Percentiles rank a stretch among this genome's conserved stretches.
Conservation (phyloP, 2,113 vertebrate genomes). For the Colinus virginianus region DNA sequence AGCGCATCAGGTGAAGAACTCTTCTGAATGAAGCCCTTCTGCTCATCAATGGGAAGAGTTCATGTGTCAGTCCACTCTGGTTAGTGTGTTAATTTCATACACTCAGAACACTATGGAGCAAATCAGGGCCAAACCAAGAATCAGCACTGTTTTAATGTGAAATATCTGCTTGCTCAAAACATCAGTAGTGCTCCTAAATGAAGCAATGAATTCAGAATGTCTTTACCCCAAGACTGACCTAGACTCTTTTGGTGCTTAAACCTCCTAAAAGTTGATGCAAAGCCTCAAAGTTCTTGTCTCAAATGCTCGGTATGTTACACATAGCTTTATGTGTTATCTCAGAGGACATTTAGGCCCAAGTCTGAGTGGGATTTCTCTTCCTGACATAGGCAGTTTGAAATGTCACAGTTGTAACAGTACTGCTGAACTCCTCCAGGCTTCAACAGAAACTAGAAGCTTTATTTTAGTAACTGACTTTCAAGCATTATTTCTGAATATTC, state of each 20-base stretch:
- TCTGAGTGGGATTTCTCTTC: neutral
- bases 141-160: neutral
- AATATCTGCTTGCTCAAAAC: neutral
- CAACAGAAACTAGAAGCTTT: neutral
- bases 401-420: neutral
- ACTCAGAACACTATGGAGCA: neutral
- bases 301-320: rapidly evolving
- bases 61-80: neutral
- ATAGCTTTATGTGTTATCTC: rapidly evolving
- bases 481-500: neutral
- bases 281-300: neutral
- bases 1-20: neutral
- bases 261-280: neutral
- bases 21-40: neutral
- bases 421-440: neutral
- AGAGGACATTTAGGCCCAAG: rapidly evolving
- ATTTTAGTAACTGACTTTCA: neutral
- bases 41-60: neutral
- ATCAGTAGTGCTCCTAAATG: neutral
- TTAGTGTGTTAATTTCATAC: neutral
- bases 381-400: neutral
- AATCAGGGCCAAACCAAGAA: neutral
- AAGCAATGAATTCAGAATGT: neutral
- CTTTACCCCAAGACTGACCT: rapidly evolving
- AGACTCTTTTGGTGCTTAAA: neutral